Evolutionary conservation across 2,797 vertebrate genomes (phyloP), one percentile per base, ranked within the genome.

Genomic region (Iguana delicatissima): DNA sequence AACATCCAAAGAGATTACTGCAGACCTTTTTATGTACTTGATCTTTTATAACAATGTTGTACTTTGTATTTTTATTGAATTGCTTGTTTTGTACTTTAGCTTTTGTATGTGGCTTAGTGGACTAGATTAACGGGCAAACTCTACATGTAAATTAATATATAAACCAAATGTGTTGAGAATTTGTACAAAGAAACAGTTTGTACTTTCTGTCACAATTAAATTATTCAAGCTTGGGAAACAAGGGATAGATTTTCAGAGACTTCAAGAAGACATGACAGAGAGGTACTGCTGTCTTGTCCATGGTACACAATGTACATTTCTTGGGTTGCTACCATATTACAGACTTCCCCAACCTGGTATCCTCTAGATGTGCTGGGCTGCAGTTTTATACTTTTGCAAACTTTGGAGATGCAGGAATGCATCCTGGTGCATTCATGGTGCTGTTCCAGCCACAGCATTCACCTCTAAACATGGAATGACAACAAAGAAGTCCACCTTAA

Each of bases 171-270:
- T 72, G 7, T 59, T 18, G 10, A 57, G 32, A 81, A 81, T 81
- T 26, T 72, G 79, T 55, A 35, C 62, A 82, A 42, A 67, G 59
- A 87, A 82, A 88, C 64, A 73, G 73, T 3, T 50, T 82, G 80
- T 81, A 72, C 79, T 55, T 42, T 42, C 24, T 55, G 29, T 55
- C 38, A 26, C 20, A 84, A 84, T 62, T 84, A 24, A 76, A 64
- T 84, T 84, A 26, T 55, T n/a, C 20, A n/a, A 82, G 29, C 32
- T 55, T 55, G 12, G 24, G 26, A 57, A 46, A 20, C 32, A 57
- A 38, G 64, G 29, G 67, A 73, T 38, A 32, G 20, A 26, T 72
- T 72, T 88, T 72, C 52, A 57, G 62, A 42, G 76, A 14, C 24
- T 35, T 13, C 55, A 24, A 50, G 26, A 80, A 62, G 42, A 14